phyloP scores from a whole-genome alignment of 2,797 vertebrate species.

The Delichon dasypus region DNA sequence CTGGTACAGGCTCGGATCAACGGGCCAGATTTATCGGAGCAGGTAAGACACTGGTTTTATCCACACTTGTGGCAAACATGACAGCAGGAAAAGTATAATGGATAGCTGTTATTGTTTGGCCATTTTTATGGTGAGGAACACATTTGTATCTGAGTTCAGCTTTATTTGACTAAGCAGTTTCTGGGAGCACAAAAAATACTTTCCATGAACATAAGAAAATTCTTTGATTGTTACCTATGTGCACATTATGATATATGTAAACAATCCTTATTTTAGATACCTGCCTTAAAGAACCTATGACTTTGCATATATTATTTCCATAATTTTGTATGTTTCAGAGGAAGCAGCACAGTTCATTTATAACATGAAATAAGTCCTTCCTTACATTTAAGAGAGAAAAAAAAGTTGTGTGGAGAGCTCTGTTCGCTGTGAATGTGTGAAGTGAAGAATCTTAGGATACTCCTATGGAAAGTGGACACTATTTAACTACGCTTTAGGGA shows the following conservation, averaged over 20 bases:
- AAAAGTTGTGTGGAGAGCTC: background rate
- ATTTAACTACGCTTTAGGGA: background rate
- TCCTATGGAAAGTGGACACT: background rate
- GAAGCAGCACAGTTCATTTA: background rate
- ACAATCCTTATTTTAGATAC: background rate
- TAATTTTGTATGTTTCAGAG: background rate
- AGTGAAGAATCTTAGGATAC: background rate
- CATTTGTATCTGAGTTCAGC: background rate
- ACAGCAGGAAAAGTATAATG: background rate
- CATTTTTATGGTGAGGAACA: background rate
- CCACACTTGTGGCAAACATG: rapidly evolving
- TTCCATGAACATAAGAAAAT: background rate
- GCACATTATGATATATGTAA: background rate
- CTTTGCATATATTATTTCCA: background rate
- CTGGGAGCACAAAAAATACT: background rate
- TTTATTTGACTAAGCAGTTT: background rate
- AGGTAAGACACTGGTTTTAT: constrained; percentile 72
- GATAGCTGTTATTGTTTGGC: background rate
- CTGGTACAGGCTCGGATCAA: constrained; percentile 75
- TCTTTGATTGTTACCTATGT: background rate
- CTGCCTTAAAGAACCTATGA: background rate
- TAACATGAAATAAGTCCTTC: background rate
- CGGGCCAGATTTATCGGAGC: constrained; percentile 72
- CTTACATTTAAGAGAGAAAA: background rate
- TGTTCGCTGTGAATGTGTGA: background rate